These are phyloP conservation scores for Sigmodon hispidus DNA, from an alignment of 2,113 vertebrate genomes.

Conservation along the genomic window DNA sequence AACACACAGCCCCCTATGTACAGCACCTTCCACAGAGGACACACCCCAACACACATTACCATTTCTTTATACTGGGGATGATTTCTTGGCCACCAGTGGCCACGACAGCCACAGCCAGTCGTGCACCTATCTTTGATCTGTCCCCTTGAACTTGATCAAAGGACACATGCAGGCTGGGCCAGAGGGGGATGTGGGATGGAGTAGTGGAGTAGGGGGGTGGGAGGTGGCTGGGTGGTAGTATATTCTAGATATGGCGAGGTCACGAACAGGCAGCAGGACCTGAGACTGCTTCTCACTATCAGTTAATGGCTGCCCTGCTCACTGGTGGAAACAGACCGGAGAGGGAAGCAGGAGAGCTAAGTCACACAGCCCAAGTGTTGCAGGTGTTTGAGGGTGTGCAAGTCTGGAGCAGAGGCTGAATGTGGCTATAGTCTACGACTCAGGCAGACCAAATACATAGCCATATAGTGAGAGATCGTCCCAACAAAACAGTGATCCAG, in stretches of 20 bases:
- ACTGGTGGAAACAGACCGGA: not conserved
- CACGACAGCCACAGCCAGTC: not conserved
- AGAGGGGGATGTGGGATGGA: too few species aligned
- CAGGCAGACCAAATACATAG: not conserved
- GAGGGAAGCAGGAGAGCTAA: not conserved
- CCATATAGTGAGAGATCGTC: not conserved
- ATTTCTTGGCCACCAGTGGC: not conserved
- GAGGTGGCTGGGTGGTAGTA: not conserved
- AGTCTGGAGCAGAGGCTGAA: not conserved
- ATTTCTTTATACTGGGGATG: accelerated
- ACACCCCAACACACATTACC: not conserved
- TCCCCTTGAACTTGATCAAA: not conserved
- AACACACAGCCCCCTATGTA: accelerated
- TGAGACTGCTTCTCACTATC: not conserved
- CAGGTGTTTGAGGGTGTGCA: not conserved
- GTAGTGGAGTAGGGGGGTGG: not conserved
- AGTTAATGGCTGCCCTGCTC: not conserved
- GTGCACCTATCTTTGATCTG: not conserved
- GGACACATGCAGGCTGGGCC: not conserved
- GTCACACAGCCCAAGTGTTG: not conserved
- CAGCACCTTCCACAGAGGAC: not conserved
- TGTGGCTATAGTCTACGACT: accelerated
- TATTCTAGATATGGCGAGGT: not conserved
- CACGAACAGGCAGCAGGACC: not conserved
- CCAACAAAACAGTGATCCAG: not conserved